phyloP scores from a whole-genome alignment of 2,113 vertebrate genomes.

The Peromyscus polionotus region DNA sequence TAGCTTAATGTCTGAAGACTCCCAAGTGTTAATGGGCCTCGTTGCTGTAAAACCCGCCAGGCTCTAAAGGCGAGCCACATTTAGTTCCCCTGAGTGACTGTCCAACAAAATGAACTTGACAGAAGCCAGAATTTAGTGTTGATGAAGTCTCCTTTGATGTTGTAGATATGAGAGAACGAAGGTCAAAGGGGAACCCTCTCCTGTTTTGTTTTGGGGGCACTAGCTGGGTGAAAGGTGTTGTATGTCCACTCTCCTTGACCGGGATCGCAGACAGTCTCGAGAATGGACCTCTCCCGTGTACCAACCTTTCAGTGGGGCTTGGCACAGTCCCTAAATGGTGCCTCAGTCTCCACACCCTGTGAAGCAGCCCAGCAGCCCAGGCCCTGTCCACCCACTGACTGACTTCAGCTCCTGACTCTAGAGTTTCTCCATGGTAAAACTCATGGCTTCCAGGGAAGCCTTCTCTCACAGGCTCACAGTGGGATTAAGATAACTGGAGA shows the following conservation, averaged over 20 bases:
- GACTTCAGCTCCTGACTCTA: neutral
- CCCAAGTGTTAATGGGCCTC: neutral
- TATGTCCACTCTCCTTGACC: accelerated
- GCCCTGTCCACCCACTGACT: neutral
- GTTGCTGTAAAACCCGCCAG: neutral
- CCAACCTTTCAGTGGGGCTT: neutral
- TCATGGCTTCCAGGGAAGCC: too few species aligned
- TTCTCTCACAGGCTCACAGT: neutral
- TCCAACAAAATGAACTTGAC: neutral
- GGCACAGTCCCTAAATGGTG: neutral
- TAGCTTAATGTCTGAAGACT: neutral
- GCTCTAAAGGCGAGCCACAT: neutral
- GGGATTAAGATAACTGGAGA: neutral
- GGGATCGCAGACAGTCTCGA: accelerated
- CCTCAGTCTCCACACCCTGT: neutral
- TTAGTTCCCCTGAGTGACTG: neutral
- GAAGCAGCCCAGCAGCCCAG: neutral
- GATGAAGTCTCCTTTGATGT: neutral
- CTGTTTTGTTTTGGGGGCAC: too few species aligned
- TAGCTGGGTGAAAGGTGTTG: accelerated
- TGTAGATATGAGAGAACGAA: neutral
- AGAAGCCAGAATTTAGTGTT: neutral
- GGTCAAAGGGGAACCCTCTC: neutral
- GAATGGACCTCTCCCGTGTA: neutral
- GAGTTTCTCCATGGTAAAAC: neutral